Evolutionary conservation across 2,797 vertebrate genomes (phyloP).

Genomic region (Scleropages formosus): DNA sequence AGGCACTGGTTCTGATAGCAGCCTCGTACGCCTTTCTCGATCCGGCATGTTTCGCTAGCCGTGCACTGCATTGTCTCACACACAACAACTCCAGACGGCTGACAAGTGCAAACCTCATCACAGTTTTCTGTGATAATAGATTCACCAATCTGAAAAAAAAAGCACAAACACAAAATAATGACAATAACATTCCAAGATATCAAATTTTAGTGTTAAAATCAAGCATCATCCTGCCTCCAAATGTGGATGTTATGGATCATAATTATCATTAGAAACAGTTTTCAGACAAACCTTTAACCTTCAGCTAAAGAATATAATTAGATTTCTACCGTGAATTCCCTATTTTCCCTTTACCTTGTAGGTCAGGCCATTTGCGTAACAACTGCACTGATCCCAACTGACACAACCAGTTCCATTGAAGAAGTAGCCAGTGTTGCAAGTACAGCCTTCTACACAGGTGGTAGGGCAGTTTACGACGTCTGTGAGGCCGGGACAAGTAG

Average conservation of each 20-base stretch:
- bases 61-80: conserved; percentile 53
- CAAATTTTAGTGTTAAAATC: too few relatives aligned
- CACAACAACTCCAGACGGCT: not conserved
- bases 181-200: not conserved
- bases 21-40: conserved; percentile 48
- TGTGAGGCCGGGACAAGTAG: conserved; percentile 57
- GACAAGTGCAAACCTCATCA: conserved; percentile 52
- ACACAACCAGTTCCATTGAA: conserved; percentile 63
- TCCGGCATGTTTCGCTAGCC: conserved; percentile 39
- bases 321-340: too few relatives aligned
- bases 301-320: too few relatives aligned
- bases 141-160: conserved; percentile 42
- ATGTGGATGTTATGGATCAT: too few relatives aligned
- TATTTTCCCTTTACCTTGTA: conserved; percentile 52
- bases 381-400: conserved; percentile 60
- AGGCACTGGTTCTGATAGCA: conserved; percentile 56
- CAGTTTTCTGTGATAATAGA: conserved; percentile 43
- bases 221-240: too few relatives aligned
- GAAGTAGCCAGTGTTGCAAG: conserved; percentile 61
- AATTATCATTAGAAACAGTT: too few relatives aligned
- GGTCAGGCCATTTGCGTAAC: conserved; percentile 59
- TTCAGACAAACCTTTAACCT: too few relatives aligned
- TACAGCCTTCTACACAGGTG: conserved; percentile 65
- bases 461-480: conserved; percentile 44
- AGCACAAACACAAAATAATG: not conserved